Evolutionary conservation across 2,113 vertebrate genomes (phyloP).

Genomic region (Thermophis baileyi): DNA sequence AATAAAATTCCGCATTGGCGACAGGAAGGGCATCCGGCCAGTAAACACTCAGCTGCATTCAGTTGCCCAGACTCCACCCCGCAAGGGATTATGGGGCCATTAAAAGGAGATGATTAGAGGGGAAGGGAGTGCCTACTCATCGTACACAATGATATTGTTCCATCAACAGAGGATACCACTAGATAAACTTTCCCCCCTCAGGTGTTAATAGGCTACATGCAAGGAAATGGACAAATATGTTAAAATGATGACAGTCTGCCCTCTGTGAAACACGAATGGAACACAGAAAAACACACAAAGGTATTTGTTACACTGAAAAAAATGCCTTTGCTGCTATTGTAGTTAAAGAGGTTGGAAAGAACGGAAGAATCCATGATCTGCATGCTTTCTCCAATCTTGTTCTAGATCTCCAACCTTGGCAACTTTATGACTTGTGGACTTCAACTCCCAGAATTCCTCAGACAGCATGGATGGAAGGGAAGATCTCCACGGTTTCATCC

Average conservation of each 20-base stretch:
- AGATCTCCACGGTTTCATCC: background rate
- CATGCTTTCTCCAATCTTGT: background rate
- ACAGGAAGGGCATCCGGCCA: too few relatives aligned
- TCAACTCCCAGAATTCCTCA: background rate
- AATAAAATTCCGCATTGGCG: too few relatives aligned
- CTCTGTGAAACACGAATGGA: background rate
- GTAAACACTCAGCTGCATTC: too few relatives aligned
- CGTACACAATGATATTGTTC: background rate
- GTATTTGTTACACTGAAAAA: background rate
- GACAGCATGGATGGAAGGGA: background rate
- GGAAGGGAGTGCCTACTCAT: background rate
- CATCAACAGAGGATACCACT: background rate
- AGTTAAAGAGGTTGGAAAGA: background rate
- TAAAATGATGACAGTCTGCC: background rate
- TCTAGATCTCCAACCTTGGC: background rate
- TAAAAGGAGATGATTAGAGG: background rate
- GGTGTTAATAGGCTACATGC: background rate
- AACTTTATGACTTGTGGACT: background rate
- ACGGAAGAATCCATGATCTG: background rate
- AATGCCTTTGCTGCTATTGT: background rate
- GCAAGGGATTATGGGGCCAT: too few relatives aligned
- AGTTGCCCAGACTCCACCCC: too few relatives aligned
- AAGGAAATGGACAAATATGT: background rate
- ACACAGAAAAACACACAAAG: background rate
- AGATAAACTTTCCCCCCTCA: background rate